Evolutionary conservation across 1,140 invertebrate genomes (phyloP).

Genomic region (Drosophila triauraria): DNA sequence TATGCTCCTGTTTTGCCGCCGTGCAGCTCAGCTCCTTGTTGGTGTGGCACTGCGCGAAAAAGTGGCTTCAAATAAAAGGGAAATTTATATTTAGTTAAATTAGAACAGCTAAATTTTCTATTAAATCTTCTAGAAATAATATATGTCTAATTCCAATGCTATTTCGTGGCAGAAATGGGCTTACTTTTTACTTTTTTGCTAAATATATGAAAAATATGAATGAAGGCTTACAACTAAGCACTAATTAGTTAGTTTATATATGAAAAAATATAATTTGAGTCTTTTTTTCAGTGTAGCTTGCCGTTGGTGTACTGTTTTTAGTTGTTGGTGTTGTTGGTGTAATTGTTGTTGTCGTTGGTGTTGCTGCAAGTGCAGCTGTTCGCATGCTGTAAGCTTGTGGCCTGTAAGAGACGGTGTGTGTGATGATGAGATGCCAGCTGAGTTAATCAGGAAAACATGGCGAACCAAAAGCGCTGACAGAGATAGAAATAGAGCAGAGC

Average conservation of each 20-base stretch:
- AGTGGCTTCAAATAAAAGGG: no score
- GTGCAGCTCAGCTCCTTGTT: conserved; percentile 22
- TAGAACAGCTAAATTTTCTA: no score
- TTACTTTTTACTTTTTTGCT: no score
- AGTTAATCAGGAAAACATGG: conserved; percentile 59
- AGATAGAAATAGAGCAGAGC: conserved; percentile 10
- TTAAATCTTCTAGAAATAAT: no score
- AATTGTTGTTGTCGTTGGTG: conserved; percentile 17
- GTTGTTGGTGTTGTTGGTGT: conserved; percentile 12
- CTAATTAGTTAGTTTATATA: background rate
- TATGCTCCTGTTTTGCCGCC: conserved; percentile 35
- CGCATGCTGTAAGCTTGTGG: conserved; percentile 49
- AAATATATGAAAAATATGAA: background rate
- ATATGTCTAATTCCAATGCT: no score
- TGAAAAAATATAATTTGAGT: fast-evolving
- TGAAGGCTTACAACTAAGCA: no score
- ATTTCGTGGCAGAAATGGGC: no score
- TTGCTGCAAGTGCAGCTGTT: conserved; percentile 39
- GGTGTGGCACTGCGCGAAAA: conserved; percentile 11
- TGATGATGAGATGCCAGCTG: conserved; percentile 58
- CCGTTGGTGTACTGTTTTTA: conserved; percentile 10
- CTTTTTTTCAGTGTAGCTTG: background rate
- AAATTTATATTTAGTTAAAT: no score
- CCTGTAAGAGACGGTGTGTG: conserved; percentile 17
- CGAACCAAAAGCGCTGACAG: conserved; percentile 28